phyloP scores from a whole-genome alignment of 2,113 vertebrate species.

The Crotalus horridus region DNA sequence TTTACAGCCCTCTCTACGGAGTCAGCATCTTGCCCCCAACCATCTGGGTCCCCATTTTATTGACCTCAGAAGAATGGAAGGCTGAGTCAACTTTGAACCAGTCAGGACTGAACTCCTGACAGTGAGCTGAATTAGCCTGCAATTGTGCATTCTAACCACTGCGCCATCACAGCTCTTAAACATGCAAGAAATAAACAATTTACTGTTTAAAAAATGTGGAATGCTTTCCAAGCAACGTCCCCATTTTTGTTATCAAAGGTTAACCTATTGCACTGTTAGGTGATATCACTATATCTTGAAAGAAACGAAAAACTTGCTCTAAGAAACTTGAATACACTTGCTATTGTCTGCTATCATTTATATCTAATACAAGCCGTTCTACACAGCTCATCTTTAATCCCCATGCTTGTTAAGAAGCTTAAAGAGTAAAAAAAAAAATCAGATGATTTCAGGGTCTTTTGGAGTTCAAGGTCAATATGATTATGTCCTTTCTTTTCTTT shows the following conservation, averaged over 20 bases:
- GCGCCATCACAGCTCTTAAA: not conserved
- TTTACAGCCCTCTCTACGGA: not conserved
- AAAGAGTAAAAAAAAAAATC: constrained; percentile 66
- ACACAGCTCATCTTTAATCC: constrained; percentile 65
- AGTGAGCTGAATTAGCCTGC: not conserved
- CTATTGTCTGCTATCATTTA: constrained; percentile 69
- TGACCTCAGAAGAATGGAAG: not conserved
- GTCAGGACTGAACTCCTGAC: not conserved
- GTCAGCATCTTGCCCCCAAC: no score
- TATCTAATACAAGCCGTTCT: constrained; percentile 67
- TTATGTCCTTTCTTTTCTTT: constrained; percentile 64
- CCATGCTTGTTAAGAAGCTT: constrained; percentile 73
- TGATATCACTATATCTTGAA: constrained; percentile 52
- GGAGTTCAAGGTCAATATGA: constrained; percentile 79
- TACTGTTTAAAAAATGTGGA: constrained; percentile 19
- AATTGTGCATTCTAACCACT: not conserved
- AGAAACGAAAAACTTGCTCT: constrained; percentile 54
- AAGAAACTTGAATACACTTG: constrained; percentile 63
- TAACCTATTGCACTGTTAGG: constrained; percentile 38
- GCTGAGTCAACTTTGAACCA: not conserved
- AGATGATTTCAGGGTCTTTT: constrained; percentile 75
- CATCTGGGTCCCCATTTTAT: not conserved
- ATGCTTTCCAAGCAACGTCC: constrained; percentile 41
- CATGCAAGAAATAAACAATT: constrained; percentile 13
- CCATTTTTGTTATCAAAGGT: constrained; percentile 33